phyloP scores from a whole-genome alignment of 2,113 vertebrate genomes.

The Hyla sarda region DNA sequence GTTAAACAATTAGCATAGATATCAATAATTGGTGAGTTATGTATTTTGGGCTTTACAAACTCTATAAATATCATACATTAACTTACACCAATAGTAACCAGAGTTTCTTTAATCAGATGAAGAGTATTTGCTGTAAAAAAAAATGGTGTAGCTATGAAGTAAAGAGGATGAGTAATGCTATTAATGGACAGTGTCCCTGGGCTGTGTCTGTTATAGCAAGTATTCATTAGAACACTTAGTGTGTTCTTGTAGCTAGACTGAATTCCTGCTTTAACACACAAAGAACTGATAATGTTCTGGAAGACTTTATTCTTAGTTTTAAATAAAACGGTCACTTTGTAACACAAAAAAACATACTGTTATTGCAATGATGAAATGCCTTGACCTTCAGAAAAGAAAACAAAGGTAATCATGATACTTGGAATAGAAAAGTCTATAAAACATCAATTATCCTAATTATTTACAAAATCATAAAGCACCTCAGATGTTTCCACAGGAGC shows the following conservation, averaged over 20 bases:
- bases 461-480: conserved; percentile 69
- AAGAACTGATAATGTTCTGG: conserved; percentile 3
- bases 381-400: conserved; percentile 47
- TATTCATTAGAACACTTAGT: not conserved
- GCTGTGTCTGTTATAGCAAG: not conserved
- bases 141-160: not conserved
- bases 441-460: conserved; percentile 73
- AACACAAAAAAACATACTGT: not conserved
- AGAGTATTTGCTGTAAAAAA: not conserved
- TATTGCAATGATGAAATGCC: conserved; percentile 16
- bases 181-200: not conserved
- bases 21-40: not conserved
- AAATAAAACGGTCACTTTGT: not conserved
- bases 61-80: not conserved
- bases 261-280: conserved; percentile 12
- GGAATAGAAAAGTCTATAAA: conserved; percentile 62
- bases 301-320: not conserved
- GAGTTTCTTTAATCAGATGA: not conserved
- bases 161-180: not conserved
- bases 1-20: not conserved
- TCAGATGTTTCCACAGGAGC: conserved; percentile 57
- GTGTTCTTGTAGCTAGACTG: not conserved
- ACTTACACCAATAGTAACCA: not conserved
- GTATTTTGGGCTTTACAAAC: not conserved
- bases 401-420: conserved; percentile 38